Evolutionary conservation across 2,113 vertebrate species (phyloP).

Genomic region (Talpa occidentalis): DNA sequence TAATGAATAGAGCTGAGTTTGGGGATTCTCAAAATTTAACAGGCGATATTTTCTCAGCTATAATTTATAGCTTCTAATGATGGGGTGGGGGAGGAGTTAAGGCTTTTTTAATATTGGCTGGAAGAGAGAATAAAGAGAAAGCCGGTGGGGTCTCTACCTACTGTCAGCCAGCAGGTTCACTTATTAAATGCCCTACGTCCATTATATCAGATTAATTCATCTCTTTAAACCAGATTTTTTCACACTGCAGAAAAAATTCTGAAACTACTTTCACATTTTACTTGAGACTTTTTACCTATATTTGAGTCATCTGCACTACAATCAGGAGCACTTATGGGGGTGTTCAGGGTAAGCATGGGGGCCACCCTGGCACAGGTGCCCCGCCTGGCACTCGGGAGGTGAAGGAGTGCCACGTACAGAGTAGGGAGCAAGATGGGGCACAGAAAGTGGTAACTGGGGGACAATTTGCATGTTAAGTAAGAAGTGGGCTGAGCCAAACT

Average conservation of each 20-base stretch:
- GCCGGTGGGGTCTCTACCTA: not conserved
- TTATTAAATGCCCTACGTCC: not conserved
- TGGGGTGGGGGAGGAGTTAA: not conserved
- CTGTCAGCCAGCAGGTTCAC: not conserved
- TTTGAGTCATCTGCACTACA: not conserved
- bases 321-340: not conserved
- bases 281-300: not conserved
- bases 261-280: not conserved
- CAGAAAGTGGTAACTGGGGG: not conserved
- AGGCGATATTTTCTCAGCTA: slow-evolving; percentile 1
- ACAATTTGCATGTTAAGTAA: not conserved
- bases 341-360: not conserved
- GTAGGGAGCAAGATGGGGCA: not conserved
- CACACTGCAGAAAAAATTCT: not conserved
- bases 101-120: not conserved
- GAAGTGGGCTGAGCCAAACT: not conserved
- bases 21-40: not conserved
- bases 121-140: not conserved
- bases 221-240: not conserved
- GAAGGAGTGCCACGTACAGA: not conserved
- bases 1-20: slow-evolving; percentile 46
- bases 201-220: not conserved
- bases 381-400: rapidly evolving
- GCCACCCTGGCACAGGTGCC: not conserved
- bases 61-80: not conserved